Percentiles rank a stretch among this genome's conserved stretches.
phyloP scores from a whole-genome alignment of 2,113 vertebrate genomes.

The Oreochromis spilurus region DNA sequence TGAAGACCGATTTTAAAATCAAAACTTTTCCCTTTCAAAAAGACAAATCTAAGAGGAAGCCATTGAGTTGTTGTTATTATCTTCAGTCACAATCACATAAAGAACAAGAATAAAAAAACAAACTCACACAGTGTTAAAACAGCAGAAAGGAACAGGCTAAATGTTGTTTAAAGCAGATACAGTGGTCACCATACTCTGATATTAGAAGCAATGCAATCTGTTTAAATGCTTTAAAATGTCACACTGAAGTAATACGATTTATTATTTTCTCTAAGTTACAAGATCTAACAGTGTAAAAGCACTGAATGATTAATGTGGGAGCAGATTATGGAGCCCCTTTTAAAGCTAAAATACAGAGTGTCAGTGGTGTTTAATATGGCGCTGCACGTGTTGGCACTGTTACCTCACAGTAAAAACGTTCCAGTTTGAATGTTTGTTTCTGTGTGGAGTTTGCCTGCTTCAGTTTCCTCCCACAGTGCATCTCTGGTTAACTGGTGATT shows the following conservation, averaged over 20 bases:
- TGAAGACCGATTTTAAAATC: background rate
- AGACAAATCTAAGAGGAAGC: background rate
- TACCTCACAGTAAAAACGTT: background rate
- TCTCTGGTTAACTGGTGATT: background rate
- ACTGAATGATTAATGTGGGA: background rate
- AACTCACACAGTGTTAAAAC: background rate
- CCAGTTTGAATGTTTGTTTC: background rate
- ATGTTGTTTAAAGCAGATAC: background rate
- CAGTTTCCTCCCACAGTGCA: background rate
- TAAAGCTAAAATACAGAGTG: background rate
- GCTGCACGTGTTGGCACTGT: background rate
- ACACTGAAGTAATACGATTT: accelerated
- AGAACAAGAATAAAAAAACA: background rate
- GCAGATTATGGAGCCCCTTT: accelerated
- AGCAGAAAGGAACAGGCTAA: background rate
- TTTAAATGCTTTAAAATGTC: background rate
- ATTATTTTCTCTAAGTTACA: background rate
- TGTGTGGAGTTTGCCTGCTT: background rate
- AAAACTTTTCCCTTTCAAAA: background rate
- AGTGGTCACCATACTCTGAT: background rate
- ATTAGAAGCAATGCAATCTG: background rate
- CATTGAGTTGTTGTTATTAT: background rate
- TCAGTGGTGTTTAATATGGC: background rate
- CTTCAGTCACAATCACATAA: background rate
- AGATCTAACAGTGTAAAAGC: background rate